A percentile compares a stretch with the other conserved stretches of the same genome.
phyloP scores from a whole-genome alignment of 2,797 vertebrate species.

The Pipistrellus pygmaeus region DNA sequence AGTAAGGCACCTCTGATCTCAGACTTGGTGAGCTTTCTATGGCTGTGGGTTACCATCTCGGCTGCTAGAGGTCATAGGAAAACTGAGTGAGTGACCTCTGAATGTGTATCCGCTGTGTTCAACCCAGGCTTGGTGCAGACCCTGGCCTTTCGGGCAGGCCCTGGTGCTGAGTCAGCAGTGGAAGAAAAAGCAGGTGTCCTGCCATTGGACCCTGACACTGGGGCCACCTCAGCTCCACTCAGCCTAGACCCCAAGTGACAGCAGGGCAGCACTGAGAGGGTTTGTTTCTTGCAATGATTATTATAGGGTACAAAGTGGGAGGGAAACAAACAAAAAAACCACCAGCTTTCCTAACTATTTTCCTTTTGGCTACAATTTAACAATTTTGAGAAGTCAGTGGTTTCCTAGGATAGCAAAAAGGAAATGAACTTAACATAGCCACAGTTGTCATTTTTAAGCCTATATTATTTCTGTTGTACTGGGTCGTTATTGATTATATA shows the following conservation, averaged over 20 bases:
- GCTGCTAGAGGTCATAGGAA: neutral
- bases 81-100: neutral
- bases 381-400: neutral
- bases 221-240: neutral
- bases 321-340: neutral
- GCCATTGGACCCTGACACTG: fast-evolving
- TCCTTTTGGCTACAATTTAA: constrained; percentile 1
- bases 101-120: neutral
- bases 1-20: constrained; percentile 7
- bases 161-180: neutral
- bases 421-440: constrained; percentile 20
- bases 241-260: neutral
- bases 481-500: neutral
- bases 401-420: neutral
- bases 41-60: neutral
- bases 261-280: fast-evolving
- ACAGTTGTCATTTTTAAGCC: constrained; percentile 6
- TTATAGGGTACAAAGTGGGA: neutral
- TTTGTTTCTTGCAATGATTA: neutral
- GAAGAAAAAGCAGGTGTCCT: neutral
- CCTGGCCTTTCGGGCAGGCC: neutral
- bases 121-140: neutral
- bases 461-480: neutral
- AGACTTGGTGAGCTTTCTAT: neutral
- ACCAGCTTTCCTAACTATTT: neutral